Base-by-base conservation (phyloP, 2,113 vertebrate species). In the Grus americana region DNA sequence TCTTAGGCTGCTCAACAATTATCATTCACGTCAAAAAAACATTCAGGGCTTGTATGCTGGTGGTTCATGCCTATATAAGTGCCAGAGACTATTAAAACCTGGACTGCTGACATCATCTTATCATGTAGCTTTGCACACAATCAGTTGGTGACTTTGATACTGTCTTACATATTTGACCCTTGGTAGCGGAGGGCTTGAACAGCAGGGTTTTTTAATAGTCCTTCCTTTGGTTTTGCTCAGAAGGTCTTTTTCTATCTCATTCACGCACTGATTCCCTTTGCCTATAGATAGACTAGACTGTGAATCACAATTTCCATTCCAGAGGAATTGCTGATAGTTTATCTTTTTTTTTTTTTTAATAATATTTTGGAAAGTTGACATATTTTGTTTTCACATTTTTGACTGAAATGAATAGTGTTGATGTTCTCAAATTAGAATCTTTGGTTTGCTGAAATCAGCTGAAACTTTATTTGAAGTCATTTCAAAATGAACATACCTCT, bases 361-460 rank as follows among this genome's bases (percentile, higher is more conserved):
- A 87, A 57, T 3, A 1, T 36, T 52, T 85, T 82, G 40, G 74
- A 76, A 86, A 70, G 42, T 36, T 90, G 36, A 62, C 10, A 47
- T 66, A 62, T 42, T 95, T 95, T 87, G 2, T 54, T 90, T 82
- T 65, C 79, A 73, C 50, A 59, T 96, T 88, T 93, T 96, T 88
- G n/a, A 50, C 72, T 46, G 40, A 79, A 92, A 67, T 44, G 10
- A 82, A 49, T 36, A 65, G 38, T 58, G 47, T 73, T 80, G 32
- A 47, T 88, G 32, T 83, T 96, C 74, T 62, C 24, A 76, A 62
- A 83, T 79, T 62, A 88, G 36, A 73, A 50, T 54, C 18, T 55
- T 92, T 70, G 13, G 3, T 58, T 96, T 90, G 29, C 36, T 88
- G 46, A 90, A 83, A 46, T 74, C 55, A 55, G 54, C 1, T 62